Percentiles rank a stretch among this genome's conserved stretches.
These are phyloP conservation scores for Lamellibrachia columna DNA, from an alignment of 2,888 invertebrate species.

Conservation along the genomic window DNA sequence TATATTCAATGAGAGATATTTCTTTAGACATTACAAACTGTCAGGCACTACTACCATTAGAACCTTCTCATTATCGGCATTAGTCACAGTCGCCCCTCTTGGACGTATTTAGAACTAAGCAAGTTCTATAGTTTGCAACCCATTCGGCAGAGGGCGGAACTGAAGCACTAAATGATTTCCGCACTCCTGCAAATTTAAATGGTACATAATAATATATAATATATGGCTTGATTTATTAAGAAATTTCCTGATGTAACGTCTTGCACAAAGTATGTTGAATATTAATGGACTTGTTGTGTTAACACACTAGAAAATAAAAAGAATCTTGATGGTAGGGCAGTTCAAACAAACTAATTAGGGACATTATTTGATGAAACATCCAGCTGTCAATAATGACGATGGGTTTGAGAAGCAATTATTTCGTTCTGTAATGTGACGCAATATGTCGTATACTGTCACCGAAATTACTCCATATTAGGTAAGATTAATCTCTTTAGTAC, in stretches of 20 bases:
- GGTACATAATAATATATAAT: neutral
- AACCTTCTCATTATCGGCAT: neutral
- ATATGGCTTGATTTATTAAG: neutral
- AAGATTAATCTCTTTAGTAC: neutral
- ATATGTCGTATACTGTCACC: neutral
- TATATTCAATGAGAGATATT: neutral
- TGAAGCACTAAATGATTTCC: neutral
- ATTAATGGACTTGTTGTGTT: neutral
- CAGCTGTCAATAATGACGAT: constrained; percentile 3
- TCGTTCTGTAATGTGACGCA: neutral
- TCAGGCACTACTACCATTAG: no score
- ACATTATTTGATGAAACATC: neutral
- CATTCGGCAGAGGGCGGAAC: neutral
- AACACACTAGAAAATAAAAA: neutral
- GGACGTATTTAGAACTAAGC: neutral
- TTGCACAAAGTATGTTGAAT: neutral
- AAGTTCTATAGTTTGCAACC: neutral
- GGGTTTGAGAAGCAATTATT: neutral
- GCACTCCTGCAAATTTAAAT: neutral
- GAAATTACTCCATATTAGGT: neutral
- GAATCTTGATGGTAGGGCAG: neutral
- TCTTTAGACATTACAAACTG: neutral
- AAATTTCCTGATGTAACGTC: neutral
- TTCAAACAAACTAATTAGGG: neutral
- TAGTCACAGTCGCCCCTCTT: neutral